Evolutionary conservation across 2,888 invertebrate species (phyloP), one percentile per base, ranked within the genome.

Genomic region (Drosophila robusta): DNA sequence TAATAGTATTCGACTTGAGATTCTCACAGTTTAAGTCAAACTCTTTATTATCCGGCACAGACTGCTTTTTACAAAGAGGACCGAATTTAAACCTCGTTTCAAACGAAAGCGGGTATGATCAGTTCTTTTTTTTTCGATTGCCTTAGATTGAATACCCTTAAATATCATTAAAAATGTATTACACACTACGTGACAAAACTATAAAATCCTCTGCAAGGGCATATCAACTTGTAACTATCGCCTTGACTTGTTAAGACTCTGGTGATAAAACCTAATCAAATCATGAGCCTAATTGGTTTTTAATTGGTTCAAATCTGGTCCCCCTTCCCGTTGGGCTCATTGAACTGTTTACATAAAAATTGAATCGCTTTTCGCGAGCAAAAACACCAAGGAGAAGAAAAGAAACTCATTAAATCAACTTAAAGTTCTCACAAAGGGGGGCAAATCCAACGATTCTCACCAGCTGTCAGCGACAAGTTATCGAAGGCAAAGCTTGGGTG

Each of bases 341-440:
- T 82, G 87, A 82, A 85, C 85, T 73, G 75, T 65, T 75, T 70
- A 68, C 69, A 75, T 67, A 64, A 70, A 72, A 84, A 86, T 70
- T 72, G 58, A 86, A 79, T 87, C 65, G 70, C 18, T 64, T 75
- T 77, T 68, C 34, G 68, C 55, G 54, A 39, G 38, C 50, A 47
- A 36, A 49, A 47, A 14, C 36, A 7, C 42, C 57, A 42, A 56
- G 16, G 39, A 29, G 42, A 64, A 70, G 29, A 58, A 47, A 55
- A 38, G 50, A 63, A 68, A 44, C 72, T 66, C 82, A 78, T 87
- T 87, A 87, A 85, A 75, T 81, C 61, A 73, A 69, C 63, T 68
- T 54, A 29, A 75, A 73, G 55, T 73, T 85, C 76, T 67, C 84
- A 75, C 56, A 67, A 58, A 46, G 36, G 45, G 57, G 57, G 50